Base-by-base conservation (phyloP, 2,888 invertebrate genomes). In the Punctoribates punctum region DNA sequence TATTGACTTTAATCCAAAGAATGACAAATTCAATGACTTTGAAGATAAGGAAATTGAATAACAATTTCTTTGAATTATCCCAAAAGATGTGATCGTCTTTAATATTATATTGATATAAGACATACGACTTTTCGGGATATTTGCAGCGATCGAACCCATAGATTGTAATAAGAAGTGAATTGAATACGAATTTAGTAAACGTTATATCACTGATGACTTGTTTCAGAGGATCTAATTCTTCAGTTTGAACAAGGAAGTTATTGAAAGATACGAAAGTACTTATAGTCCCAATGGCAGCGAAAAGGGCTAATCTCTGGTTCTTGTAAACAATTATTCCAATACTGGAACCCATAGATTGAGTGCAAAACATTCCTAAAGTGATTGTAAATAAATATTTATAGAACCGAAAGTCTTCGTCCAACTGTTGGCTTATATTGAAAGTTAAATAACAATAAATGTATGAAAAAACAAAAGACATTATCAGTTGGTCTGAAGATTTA, bases 61-160 rank as follows among this genome's bases (percentile, higher is more conserved):
- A 4, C 13, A 48, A 17, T 8, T 48, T n/a, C n/a, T n/a, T 25
- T 54, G 20, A n/a, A 15, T 48, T 48, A 11, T 48, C 25, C 57
- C 54, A 54, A 20, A n/a, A 54, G 13, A 60, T 25, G 1, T 27
- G 6, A 11, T 60, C 34, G 15, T 65, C 62, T 34, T 34, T 17
- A 11, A 65, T 3, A 2, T 13, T 29, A 17, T n/a, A 65, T 5
- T 65, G 17, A 34, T 23, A n/a, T 8, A 65, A 34, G 0, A 65
- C 62, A 17, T n/a, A 34, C 17, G 20, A 9, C 4, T 34, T 9
- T 34, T 34, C 34, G 6, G 62, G 17, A 42, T 72, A 9, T 72
- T 72, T 1, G 42, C 75, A 75, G 27, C 75, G 75, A 25, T 25
- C 29, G 6, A 75, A 25, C 11, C 75, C 75, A 60, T 75, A 75